Conservation (phyloP, 2,797 vertebrate species). For the Saxicola maurus region DNA sequence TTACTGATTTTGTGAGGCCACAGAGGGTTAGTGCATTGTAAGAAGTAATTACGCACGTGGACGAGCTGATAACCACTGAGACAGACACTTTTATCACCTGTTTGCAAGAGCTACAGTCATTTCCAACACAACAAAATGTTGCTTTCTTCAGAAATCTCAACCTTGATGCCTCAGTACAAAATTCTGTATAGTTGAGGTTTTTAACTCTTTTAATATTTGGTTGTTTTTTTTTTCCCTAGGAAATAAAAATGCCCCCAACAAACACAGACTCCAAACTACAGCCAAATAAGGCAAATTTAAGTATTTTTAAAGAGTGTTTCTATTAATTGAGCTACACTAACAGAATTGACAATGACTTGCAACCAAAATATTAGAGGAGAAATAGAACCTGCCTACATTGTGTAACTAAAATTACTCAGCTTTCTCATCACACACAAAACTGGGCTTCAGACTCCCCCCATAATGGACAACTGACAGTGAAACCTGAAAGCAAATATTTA, state of each 20-base stretch:
- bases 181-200: neutral
- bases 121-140: conserved; percentile 68
- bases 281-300: neutral
- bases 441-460: neutral
- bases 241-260: too few species aligned
- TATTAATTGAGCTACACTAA: neutral
- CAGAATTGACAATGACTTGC: neutral
- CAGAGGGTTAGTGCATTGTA: conserved; percentile 70
- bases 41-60: conserved; percentile 79
- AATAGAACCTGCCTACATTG: neutral
- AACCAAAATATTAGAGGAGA: neutral
- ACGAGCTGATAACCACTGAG: conserved; percentile 75
- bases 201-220: accelerated
- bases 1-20: conserved; percentile 77
- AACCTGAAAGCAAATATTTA: neutral
- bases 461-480: neutral
- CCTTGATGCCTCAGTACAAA: neutral
- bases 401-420: neutral
- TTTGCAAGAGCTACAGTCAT: conserved; percentile 70
- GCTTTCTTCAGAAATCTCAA: conserved; percentile 1
- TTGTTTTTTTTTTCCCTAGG: accelerated
- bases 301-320: neutral
- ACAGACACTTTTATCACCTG: conserved; percentile 72
- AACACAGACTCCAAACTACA: neutral
- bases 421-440: neutral